Evolutionary conservation across 2,797 vertebrate genomes (phyloP), one percentile per base, ranked within the genome.

Genomic region (Falco columbarius): DNA sequence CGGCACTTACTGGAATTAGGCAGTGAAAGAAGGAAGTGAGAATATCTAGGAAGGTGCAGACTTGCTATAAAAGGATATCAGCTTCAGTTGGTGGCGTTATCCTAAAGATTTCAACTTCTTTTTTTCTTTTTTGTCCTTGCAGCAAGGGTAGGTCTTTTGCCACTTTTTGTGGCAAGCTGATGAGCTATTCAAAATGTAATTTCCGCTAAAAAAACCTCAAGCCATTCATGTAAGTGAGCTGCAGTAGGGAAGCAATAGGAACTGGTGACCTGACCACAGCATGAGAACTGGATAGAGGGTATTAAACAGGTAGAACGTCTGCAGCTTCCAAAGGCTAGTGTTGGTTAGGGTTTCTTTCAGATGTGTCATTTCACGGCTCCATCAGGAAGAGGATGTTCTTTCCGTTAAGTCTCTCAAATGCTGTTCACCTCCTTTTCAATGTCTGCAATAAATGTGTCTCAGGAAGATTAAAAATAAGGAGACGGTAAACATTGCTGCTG

Each of bases 381-480:
- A 20, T 90, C 80, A 88, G 96, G 91, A 91, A 47, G 65, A 71
- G 22, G 56, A 42, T 77, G 47, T 81, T 90, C 89, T 92, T 91
- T 77, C n/a, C n/a, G n/a, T n/a, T n/a, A 94, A 91, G 81, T 85
- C 63, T 83, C 67, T 96, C 77, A 84, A 68, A 95, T 73, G 86
- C 90, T 85, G 66, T 90, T 97, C 94, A 89, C 84, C 81, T 96
- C 46, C 67, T 81, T 96, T 89, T 95, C 89, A 80, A 17, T 68
- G 81, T 95, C 89, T 96, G 94, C 68, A 96, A 79, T 95, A 95
- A 95, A 93, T 76, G 76, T 90, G 82, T 95, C 91, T 94, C 67
- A 18, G 85, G 62, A 94, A 97, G 90, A 95, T 97, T 97, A 96
- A 95, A 97, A 97, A 81, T 90, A 81, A 95, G 92, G 84, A 95